These are phyloP conservation scores for Graptemys geographica DNA, from an alignment of 2,797 vertebrate species.

Conservation along the genomic window DNA sequence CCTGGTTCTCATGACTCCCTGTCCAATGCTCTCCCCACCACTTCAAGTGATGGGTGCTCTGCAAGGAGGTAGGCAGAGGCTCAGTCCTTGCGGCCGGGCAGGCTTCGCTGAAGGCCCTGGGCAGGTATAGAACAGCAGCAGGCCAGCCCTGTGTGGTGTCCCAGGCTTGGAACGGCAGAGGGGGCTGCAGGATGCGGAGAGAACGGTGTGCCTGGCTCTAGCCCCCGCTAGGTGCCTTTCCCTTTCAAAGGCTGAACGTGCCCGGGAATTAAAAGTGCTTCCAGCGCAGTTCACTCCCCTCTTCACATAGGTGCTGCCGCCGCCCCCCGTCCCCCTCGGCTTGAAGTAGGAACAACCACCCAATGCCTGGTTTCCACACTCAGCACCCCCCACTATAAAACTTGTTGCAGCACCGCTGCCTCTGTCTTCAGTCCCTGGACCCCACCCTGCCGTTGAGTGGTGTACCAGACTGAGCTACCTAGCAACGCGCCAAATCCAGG, in stretches of 20 bases:
- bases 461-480: not conserved
- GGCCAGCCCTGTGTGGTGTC: not conserved
- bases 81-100: not conserved
- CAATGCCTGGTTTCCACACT: no score
- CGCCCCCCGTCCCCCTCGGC: no score
- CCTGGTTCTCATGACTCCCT: not conserved
- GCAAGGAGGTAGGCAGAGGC: not conserved
- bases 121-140: not conserved
- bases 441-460: not conserved
- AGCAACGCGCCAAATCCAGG: not conserved
- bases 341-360: no score
- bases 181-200: not conserved
- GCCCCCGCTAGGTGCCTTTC: not conserved
- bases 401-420: not conserved
- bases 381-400: no score
- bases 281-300: not conserved
- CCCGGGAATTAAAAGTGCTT: not conserved
- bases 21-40: not conserved
- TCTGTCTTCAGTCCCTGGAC: not conserved
- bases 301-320: no score
- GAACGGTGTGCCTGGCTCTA: not conserved
- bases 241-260: not conserved
- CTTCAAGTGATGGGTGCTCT: not conserved
- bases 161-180: not conserved
- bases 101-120: not conserved